Evolutionary conservation across 2,797 vertebrate genomes (phyloP), one percentile per base, ranked within the genome.

Genomic region (Picus viridis): DNA sequence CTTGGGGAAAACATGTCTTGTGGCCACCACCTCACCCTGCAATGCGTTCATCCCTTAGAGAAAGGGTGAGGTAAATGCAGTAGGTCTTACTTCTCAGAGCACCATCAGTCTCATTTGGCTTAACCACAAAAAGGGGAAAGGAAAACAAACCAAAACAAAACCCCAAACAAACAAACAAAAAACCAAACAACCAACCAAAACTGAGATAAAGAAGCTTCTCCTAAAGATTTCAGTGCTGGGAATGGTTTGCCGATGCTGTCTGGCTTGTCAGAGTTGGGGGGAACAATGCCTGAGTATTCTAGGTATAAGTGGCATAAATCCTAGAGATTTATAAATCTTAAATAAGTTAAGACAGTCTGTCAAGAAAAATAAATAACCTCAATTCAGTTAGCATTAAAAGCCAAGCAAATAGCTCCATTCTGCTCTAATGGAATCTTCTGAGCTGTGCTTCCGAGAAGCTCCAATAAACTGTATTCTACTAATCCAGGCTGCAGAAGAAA

Each of bases 391-490:
- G 32, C 32, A 57, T 32, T 75, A 67, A 77, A 94, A 89, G 17
- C n/a, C n/a, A 86, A 88, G 67, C 39, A 73, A 96, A 88, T 64
- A 77, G 64, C 32, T 82, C 68, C 54, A 71, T 12, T 84, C 39
- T 93, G 32, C 30, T 92, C 49, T 67, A 17, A 56, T 11, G 32
- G 34, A 69, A 65, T 63, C 41, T 93, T 90, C 26, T 47, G 26
- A 92, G n/a, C 12, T 2, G 0, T 22, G 15, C 22, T 43, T 78
- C 30, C 0, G 4, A 84, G 61, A 83, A 70, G 26, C 13, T 27
- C 16, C 15, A 54, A 19, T 56, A 64, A 76, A 85, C 15, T 7
- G 15, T 59, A 24, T 43, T 72, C 67, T 45, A 82, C 34, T 53
- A 86, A 73, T 39, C 54, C 24, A 79, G 16, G 15, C 41, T 79